Evolutionary conservation across 2,797 vertebrate genomes (phyloP), one percentile per base, ranked within the genome.

Genomic region (Kryptopterus vitreolus): DNA sequence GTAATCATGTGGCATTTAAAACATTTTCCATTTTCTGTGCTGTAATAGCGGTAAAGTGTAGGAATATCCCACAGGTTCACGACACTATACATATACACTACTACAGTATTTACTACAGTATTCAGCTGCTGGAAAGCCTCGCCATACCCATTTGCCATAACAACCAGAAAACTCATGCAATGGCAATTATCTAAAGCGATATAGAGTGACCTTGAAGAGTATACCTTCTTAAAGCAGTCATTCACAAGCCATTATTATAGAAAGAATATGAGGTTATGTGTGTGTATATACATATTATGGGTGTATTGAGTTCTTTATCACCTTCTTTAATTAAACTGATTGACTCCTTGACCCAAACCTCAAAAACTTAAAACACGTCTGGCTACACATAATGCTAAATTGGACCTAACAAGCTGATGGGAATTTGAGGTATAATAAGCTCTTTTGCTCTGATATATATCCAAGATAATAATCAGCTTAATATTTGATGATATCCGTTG

Each of bases 201-300:
- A 24, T 38, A 58, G 16, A 33, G 69, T 33, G 50, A 72, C 43
- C 43, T 74, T 22, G 58, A 24, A 59, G n/a, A 11, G 12, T 35
- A 33, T 72, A 55, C 69, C 69, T 55, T 33, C 69, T 55, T 72
- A n/a, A 15, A 31, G 68, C 26, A 24, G 38, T 24, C 63, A 43
- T 69, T 48, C 35, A 58, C 53, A 73, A 26, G 33, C 33, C 15
- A 57, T 15, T 15, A 26, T 73, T 58, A 24, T 33, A 4, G 6
- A 35, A 72, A 4, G 2, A 35, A 43, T 43, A 43, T 43, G 38
- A 43, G n/a, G n/a, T 43, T 43, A 43, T 43, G 38, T 43, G 38
- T 43, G 38, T 43, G 38, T 43, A 10, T 43, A 7, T 43, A 1
- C 38, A 43, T 43, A 43, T 43, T 43, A 43, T 43, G 38, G 7